These are phyloP conservation scores for Chaetura pelagica DNA, from an alignment of 2,113 vertebrate species.

Conservation along the genomic window DNA sequence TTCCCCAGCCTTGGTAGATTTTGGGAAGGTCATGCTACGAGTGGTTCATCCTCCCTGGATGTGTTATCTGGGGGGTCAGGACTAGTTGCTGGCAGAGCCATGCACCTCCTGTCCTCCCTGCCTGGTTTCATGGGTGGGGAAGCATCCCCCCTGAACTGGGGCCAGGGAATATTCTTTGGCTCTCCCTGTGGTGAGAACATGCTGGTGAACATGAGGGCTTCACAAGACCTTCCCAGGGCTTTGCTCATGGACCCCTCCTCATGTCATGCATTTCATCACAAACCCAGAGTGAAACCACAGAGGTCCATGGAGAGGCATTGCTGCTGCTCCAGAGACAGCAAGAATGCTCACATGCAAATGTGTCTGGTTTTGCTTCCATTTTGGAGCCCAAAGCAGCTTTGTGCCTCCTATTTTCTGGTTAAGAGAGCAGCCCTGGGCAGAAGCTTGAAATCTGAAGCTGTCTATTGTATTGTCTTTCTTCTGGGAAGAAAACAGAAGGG, in stretches of 20 bases:
- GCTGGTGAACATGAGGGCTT: background rate
- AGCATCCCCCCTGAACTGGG: background rate
- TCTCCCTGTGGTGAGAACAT: background rate
- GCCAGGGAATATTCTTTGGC: conserved; percentile 4
- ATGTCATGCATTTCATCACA: conserved; percentile 44
- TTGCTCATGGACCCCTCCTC: background rate
- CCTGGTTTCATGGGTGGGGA: background rate
- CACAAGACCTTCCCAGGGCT: background rate
- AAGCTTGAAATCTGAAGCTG: background rate
- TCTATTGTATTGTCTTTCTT: background rate
- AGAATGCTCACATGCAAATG: background rate
- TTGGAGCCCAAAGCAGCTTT: background rate
- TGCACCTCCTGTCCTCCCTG: background rate
- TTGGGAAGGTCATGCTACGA: fast-evolving
- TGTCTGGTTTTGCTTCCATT: background rate
- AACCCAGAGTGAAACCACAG: background rate
- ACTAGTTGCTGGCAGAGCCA: background rate
- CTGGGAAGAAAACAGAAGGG: conserved; percentile 3
- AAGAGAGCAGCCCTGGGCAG: background rate
- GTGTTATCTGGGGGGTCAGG: fast-evolving
- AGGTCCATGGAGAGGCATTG: background rate
- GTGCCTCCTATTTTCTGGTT: background rate
- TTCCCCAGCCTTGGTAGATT: background rate
- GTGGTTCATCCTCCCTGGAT: background rate
- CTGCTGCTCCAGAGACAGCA: background rate